Evolutionary conservation across 2,888 invertebrate species (phyloP), one percentile per base, ranked within the genome.

Genomic region (Ennomos erosarius): DNA sequence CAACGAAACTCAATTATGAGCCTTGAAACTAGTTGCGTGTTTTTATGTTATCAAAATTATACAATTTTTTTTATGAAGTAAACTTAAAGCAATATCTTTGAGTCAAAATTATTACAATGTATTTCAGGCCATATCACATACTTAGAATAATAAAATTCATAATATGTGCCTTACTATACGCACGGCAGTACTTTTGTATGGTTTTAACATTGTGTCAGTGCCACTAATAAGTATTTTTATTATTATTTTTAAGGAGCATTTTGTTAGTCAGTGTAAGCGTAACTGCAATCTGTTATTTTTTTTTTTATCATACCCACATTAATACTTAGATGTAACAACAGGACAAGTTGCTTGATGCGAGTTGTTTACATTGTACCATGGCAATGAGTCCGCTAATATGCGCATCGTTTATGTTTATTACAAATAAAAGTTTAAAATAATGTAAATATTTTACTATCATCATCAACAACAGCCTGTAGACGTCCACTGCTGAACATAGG

Each of bases 391-490:
- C 68, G 71, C 81, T 87, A 82, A 88, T 90, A 88, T 90, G 86
- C 90, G 86, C 89, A 89, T 85, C 86, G 88, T 90, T 89, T 84
- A 88, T 85, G 88, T 90, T 91, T 89, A 90, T 84, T 84, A 83
- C 74, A 80, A 88, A 87, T 88, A 88, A 90, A 86, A 68, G 64
- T 65, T 75, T 42, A 49, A 63, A 64, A 58, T 12, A 37, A 40
- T 39, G 5, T 1, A 5, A 44, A 11, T 40, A 38, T 61, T 47
- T 60, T 11, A 43, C 35, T 40, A 43, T 46, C 26, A 55, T 43
- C 59, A 62, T 4, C 26, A 26, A 3, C n/a, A n/a, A n/a, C n/a
- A n/a, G n/a, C n/a, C n/a, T n/a, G n/a, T n/a, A n/a, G n/a, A n/a
- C n/a, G n/a, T n/a, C n/a, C n/a, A n/a, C n/a, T n/a, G n/a, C n/a